A percentile compares a stretch with the other conserved stretches of the same genome.
phyloP scores from a whole-genome alignment of 2,888 invertebrate species.

The Cephus pulcher region DNA sequence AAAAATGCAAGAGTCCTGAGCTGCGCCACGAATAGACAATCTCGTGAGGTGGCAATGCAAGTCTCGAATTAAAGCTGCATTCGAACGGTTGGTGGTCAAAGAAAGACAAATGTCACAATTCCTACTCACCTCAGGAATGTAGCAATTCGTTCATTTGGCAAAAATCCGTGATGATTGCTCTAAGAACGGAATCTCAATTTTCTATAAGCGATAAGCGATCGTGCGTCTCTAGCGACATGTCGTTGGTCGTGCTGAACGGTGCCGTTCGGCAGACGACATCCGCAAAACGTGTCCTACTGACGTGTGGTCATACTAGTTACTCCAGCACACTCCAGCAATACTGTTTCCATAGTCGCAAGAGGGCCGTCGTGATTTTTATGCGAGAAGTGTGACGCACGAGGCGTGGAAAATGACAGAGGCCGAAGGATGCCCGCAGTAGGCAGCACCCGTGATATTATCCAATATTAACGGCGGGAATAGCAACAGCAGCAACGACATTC shows the following conservation, averaged over 20 bases:
- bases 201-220: neutral
- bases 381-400: neutral
- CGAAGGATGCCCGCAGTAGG: neutral
- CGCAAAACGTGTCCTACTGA: neutral
- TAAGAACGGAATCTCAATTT: neutral
- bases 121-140: conserved; percentile 28
- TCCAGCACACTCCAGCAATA: neutral
- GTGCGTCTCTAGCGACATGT: neutral
- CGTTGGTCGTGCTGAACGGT: neutral
- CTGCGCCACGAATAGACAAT: neutral
- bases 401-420: neutral
- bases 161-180: neutral
- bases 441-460: neutral
- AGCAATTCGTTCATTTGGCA: conserved; percentile 27
- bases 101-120: conserved; percentile 14
- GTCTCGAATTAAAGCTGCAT: conserved; percentile 12
- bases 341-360: neutral
- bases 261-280: neutral
- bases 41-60: neutral
- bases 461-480: neutral
- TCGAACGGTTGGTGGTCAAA: conserved; percentile 13
- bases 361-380: neutral
- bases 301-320: neutral
- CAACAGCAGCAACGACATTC: neutral
- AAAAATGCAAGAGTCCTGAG: neutral